Conservation (phyloP, 2,888 invertebrate species). For the Lydus trimaculatus region DNA sequence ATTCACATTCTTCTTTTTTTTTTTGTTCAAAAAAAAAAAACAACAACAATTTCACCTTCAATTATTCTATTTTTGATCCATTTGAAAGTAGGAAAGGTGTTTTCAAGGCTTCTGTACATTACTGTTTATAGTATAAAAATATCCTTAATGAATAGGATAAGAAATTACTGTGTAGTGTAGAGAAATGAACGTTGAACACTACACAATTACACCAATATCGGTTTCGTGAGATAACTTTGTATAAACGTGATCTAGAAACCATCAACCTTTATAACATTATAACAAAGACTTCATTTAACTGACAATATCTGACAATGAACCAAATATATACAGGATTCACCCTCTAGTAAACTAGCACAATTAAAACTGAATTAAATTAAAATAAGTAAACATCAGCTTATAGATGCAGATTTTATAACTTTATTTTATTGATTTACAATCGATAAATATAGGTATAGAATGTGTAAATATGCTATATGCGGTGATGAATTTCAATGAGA, state of each 20-base stretch:
- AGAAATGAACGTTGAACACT: slow-evolving; percentile 7
- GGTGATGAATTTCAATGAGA: slow-evolving; percentile 5
- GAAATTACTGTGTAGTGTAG: not conserved
- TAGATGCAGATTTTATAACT: not conserved
- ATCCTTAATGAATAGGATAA: not conserved
- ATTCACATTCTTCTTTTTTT: too few species aligned
- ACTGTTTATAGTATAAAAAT: slow-evolving; percentile 15
- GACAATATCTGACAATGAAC: not conserved
- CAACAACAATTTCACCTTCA: slow-evolving; percentile 14
- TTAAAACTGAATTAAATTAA: slow-evolving; percentile 11
- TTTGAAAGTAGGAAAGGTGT: slow-evolving; percentile 29
- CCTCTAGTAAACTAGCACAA: not conserved
- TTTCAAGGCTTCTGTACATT: slow-evolving; percentile 22
- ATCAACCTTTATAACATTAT: not conserved
- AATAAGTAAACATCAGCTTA: slow-evolving; percentile 14
- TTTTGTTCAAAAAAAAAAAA: not conserved
- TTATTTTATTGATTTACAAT: not conserved
- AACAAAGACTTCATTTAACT: not conserved
- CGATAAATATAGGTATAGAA: not conserved
- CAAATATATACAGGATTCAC: not conserved
- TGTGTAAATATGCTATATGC: not conserved
- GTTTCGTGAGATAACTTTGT: slow-evolving; percentile 1
- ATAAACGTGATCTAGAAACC: not conserved
- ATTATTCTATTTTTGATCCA: slow-evolving; percentile 23
- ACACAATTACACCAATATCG: not conserved